Base-by-base conservation (phyloP, 1,140 invertebrate genomes). In the Drosophila watanabei region DNA sequence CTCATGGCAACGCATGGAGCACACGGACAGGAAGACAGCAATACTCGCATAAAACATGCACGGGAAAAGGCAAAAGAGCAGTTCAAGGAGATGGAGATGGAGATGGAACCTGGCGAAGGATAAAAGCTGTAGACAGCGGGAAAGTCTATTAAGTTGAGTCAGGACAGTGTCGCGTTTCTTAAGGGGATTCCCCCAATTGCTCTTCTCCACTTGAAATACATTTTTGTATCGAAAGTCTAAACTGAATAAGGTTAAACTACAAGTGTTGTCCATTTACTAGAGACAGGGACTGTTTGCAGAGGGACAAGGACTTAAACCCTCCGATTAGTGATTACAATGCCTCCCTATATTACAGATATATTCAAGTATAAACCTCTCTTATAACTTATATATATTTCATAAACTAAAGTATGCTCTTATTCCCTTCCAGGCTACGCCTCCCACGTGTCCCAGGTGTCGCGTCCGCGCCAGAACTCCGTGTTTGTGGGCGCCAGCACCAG, bases 381-480 rank as follows among this genome's bases (percentile, higher is more conserved):
- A 10, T 18, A 43, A 6, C 13, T 13, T 8, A 7, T 43, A 11
- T 43, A 11, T 18, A 43, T 18, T 18, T 41, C 3, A 46, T 20
- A 2, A 46, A 10, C 7, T 13, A 10, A 20, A 24, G 14, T 46
- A 3, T 46, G 20, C 2, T 3, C 2, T 46, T 24, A 1, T n/a
- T 49, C 0, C 14, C 24, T 13, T 49, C 5, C 75, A 93, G 92
- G 91, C 14, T 92, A 92, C 43, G 79, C 79, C 41, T 79, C 90
- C 16, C 84, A 91, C 48, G 72, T 80, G 16, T 88, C 85, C 89
- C 63, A 78, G 39, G 86, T 65, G 30, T 73, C 76, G 13, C 72
- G 95, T 24, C 95, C 94, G 0, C 93, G 96, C 4, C 96, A 97
- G 93, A 98, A 97, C 93, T 97, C 97, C 3, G 97, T 98, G 7